Conservation (phyloP, 2,797 vertebrate species). For the Neomorphus geoffroyi region DNA sequence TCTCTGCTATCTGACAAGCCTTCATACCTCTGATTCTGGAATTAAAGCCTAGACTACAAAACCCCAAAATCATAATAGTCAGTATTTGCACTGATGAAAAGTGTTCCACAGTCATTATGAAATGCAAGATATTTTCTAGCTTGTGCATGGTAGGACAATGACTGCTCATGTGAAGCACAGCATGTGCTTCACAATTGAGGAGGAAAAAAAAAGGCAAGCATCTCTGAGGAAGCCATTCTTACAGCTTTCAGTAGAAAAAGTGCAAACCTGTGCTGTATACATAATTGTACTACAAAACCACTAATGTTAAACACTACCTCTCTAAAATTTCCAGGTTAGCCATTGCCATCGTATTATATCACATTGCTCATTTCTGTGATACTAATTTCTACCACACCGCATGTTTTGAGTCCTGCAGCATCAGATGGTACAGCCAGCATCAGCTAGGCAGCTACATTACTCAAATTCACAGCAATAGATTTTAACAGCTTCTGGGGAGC, state of each 20-base stretch:
- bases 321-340: neutral
- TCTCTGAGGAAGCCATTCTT: neutral
- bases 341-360: neutral
- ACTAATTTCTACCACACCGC: neutral
- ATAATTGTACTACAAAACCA: neutral
- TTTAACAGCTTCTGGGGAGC: neutral
- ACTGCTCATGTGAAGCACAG: neutral
- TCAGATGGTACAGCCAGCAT: neutral
- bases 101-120: neutral
- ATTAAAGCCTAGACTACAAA: neutral
- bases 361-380: neutral
- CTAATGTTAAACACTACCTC: neutral
- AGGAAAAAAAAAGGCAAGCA: neutral
- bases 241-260: neutral
- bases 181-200: neutral
- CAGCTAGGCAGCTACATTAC: neutral
- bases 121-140: neutral
- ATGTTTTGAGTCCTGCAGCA: neutral
- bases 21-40: neutral
- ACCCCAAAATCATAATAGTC: neutral
- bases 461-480: neutral
- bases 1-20: neutral
- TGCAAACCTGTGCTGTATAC: neutral
- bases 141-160: neutral
- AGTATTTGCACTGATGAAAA: neutral